phyloP scores from a whole-genome alignment of 1,140 invertebrate species.

The Fopius arisanus region DNA sequence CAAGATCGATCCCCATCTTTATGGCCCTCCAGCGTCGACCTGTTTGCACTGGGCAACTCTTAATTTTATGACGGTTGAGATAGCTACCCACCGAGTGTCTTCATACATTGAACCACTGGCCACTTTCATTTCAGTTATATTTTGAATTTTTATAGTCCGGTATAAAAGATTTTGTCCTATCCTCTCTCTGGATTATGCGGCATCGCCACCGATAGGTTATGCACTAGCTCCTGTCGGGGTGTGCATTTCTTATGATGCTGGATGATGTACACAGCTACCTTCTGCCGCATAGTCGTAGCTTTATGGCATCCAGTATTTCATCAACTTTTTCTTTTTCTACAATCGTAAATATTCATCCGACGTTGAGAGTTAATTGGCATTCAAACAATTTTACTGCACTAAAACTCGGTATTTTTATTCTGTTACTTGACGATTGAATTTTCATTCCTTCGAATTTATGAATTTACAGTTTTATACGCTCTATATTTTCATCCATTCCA shows the following conservation, averaged over 20 bases:
- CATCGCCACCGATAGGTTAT: too few species aligned
- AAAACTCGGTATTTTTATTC: not conserved
- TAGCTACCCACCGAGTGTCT: not conserved
- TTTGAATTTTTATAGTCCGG: not conserved
- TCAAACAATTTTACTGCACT: not conserved
- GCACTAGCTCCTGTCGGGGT: too few species aligned
- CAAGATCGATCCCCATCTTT: slow-evolving; percentile 19
- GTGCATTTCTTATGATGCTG: too few species aligned
- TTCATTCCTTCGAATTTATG: not conserved
- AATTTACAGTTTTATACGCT: not conserved
- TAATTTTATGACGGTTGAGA: slow-evolving; percentile 29
- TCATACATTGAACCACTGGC: slow-evolving; percentile 3
- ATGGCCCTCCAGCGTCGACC: slow-evolving; percentile 1
- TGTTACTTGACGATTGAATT: not conserved
- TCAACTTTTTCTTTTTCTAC: not conserved
- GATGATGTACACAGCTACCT: too few species aligned
- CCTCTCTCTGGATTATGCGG: not conserved
- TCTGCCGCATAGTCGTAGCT: too few species aligned
- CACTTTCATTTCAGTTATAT: not conserved
- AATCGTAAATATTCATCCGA: not conserved
- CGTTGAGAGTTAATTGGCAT: not conserved
- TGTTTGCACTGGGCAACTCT: slow-evolving; percentile 26
- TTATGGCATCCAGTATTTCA: too few species aligned
- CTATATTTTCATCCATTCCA: not conserved
- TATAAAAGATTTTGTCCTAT: not conserved